Conservation (phyloP, 1,140 invertebrate species). For the Paralvinella palmiformis region DNA sequence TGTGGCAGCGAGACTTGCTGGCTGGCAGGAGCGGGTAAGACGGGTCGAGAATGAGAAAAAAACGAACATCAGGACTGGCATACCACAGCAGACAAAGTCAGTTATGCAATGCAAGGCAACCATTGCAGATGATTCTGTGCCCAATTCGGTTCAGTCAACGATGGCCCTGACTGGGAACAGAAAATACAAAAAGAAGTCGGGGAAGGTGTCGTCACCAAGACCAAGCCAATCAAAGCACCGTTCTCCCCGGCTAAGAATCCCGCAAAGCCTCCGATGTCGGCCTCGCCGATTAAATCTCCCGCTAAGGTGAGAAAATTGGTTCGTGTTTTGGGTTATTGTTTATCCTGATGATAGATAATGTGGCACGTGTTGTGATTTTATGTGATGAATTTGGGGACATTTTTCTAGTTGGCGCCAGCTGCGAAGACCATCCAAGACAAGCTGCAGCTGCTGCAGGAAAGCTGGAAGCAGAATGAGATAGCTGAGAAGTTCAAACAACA, state of each 20-base stretch:
- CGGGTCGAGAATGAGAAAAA: conserved; percentile 19
- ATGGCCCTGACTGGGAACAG: conserved; percentile 1
- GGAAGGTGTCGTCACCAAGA: not conserved
- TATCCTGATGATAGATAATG: no score
- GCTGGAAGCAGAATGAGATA: conserved; percentile 26
- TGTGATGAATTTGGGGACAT: no score
- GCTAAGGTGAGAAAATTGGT: no score
- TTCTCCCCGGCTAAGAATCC: not conserved
- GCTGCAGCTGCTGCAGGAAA: conserved; percentile 31
- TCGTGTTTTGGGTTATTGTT: no score
- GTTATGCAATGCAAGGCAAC: not conserved
- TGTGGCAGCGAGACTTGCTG: conserved; percentile 38
- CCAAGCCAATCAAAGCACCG: not conserved
- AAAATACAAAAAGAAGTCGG: conserved; percentile 6
- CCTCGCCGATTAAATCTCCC: no score
- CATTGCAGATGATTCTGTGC: conserved; percentile 16
- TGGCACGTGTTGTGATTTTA: no score
- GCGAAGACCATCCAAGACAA: conserved; percentile 39
- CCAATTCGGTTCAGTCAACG: conserved; percentile 20
- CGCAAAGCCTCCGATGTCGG: no score
- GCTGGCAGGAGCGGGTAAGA: conserved; percentile 37
- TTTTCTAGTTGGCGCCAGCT: conserved; percentile 31
- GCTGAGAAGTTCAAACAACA: conserved; percentile 32
- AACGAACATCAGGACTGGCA: no score
- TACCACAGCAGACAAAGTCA: no score